Evolutionary conservation across 2,113 vertebrate species (phyloP).

Genomic region (Sceloporus tristichus): DNA sequence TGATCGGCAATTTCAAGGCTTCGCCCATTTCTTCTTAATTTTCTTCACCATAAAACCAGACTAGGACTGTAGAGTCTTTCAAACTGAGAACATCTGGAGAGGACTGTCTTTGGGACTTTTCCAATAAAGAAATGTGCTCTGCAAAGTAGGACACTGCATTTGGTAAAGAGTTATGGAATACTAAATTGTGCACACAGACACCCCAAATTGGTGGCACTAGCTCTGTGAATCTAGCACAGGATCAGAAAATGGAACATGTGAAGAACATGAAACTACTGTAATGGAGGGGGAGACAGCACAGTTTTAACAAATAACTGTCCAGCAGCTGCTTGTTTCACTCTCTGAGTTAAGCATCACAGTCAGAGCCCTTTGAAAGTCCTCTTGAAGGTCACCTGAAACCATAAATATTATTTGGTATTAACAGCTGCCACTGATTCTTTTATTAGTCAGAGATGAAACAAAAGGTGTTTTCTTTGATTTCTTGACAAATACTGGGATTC

Average conservation of each 20-base stretch:
- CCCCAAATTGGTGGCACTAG: not conserved
- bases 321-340: not conserved
- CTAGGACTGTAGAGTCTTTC: too few relatives aligned
- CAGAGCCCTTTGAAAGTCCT: not conserved
- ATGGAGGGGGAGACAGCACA: not conserved
- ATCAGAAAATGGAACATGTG: not conserved
- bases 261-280: not conserved
- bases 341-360: not conserved
- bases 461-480: constrained; percentile 10
- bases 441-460: constrained; percentile 9
- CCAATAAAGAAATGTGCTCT: too few relatives aligned
- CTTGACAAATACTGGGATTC: constrained; percentile 14
- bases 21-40: too few relatives aligned
- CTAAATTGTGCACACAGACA: not conserved
- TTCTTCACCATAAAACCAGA: too few relatives aligned
- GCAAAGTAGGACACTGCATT: not conserved
- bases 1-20: too few relatives aligned
- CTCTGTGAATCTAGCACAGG: not conserved
- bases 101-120: too few relatives aligned
- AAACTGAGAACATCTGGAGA: too few relatives aligned
- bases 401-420: constrained; percentile 26
- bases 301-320: not conserved
- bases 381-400: not conserved
- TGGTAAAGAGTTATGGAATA: not conserved
- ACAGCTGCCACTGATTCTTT: constrained; percentile 8